Percentiles rank a stretch among this genome's conserved stretches.
phyloP scores from a whole-genome alignment of 2,113 vertebrate genomes.

The Ellobius talpinus region DNA sequence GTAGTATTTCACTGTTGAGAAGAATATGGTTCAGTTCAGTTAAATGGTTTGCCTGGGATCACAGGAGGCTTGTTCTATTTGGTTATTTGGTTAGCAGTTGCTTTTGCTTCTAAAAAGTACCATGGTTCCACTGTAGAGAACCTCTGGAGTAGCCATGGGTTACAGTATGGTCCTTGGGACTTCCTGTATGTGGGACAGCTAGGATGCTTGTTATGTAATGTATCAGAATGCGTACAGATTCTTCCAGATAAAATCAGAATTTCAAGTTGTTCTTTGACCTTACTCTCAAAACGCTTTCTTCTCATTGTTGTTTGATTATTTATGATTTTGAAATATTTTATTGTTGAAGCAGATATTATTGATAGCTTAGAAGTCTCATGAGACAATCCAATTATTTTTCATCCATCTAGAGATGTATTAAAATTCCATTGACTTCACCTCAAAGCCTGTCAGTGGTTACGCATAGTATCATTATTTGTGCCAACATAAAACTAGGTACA shows the following conservation, averaged over 20 bases:
- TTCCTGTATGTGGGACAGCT: background rate
- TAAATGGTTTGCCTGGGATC: constrained; percentile 66
- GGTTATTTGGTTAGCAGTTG: constrained; percentile 61
- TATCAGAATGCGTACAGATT: background rate
- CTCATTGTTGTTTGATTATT: constrained; percentile 7
- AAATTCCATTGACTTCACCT: constrained; percentile 13
- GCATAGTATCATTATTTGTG: background rate
- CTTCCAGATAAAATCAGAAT: background rate
- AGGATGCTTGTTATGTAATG: background rate
- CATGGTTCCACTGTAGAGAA: background rate
- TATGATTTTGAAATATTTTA: constrained; percentile 41
- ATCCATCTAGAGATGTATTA: background rate
- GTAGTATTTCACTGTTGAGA: constrained; percentile 60
- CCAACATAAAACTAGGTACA: background rate
- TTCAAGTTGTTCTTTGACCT: constrained; percentile 12
- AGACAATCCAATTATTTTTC: background rate
- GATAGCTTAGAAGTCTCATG: constrained; percentile 12
- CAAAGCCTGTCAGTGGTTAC: background rate
- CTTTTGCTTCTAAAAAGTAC: constrained; percentile 52
- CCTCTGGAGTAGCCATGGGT: background rate
- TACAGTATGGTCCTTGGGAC: background rate
- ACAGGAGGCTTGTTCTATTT: constrained; percentile 38
- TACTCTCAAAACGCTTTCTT: background rate
- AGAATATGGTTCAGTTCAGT: constrained; percentile 46
- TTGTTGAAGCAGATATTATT: constrained; percentile 35